A percentile compares a stretch with the other conserved stretches of the same genome.
These are phyloP conservation scores for Gryon sp. DNA, from an alignment of 1,140 invertebrate species.

Conservation along the genomic window DNA sequence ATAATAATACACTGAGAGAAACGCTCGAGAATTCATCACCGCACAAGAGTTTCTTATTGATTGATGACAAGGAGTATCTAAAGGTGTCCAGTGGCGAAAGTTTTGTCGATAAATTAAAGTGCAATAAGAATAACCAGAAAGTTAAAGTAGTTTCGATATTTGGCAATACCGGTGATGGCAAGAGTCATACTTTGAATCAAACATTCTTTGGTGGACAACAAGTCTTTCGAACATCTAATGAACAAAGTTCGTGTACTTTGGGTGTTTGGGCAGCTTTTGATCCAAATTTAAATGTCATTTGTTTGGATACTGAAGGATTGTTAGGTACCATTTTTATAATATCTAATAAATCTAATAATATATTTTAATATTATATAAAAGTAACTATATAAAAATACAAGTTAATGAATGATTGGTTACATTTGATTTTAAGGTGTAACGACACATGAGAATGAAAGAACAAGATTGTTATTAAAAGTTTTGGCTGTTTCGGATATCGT, in stretches of 20 bases:
- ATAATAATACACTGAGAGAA: slow-evolving; percentile 28
- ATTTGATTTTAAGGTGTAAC: slow-evolving; percentile 78
- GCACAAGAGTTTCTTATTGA: slow-evolving; percentile 79
- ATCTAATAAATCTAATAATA: no score
- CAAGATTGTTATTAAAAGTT: slow-evolving; percentile 85
- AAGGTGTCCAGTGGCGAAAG: slow-evolving; percentile 79
- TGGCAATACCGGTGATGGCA: slow-evolving; percentile 93
- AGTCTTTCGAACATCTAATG: slow-evolving; percentile 86
- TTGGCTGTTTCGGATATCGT: slow-evolving; percentile 91
- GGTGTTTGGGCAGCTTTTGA: slow-evolving; percentile 91
- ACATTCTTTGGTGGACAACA: slow-evolving; percentile 88
- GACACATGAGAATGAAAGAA: slow-evolving; percentile 85
- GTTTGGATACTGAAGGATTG: slow-evolving; percentile 90
- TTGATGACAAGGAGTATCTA: slow-evolving; percentile 81
- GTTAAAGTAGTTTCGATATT: slow-evolving; percentile 93
- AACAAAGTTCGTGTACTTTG: slow-evolving; percentile 87
- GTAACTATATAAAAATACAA: no score
- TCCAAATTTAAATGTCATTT: slow-evolving; percentile 83
- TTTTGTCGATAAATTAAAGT: slow-evolving; percentile 79
- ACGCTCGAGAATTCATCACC: slow-evolving; percentile 14
- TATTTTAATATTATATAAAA: no score
- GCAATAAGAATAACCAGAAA: slow-evolving; percentile 75
- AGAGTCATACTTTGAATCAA: slow-evolving; percentile 90
- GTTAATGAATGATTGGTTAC: no score
- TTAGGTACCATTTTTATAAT: no score